phyloP scores from a whole-genome alignment of 1,140 invertebrate species.

The Cephus cinctus region DNA sequence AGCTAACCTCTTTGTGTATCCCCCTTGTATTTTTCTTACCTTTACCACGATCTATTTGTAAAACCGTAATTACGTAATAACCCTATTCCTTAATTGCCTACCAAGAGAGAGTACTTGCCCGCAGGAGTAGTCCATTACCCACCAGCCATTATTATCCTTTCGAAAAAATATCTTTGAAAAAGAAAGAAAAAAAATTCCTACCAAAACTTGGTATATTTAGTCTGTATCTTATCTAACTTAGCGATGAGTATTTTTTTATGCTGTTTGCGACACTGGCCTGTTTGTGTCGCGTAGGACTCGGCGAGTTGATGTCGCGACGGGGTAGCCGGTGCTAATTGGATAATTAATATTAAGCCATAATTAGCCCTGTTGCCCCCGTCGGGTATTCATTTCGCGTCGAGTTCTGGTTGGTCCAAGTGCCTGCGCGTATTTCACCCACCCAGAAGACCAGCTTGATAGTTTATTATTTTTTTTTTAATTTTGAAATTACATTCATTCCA shows the following conservation, averaged over 20 bases:
- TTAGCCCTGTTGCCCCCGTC: slow-evolving; percentile 33
- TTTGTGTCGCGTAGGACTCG: slow-evolving; percentile 16
- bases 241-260: slow-evolving; percentile 22
- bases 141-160: no score
- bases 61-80: no score
- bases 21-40: slow-evolving; percentile 41
- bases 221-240: slow-evolving; percentile 2
- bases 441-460: not conserved
- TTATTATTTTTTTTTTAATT: no score
- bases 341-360: slow-evolving; percentile 44
- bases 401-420: slow-evolving; percentile 32
- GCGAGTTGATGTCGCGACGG: not conserved
- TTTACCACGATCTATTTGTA: no score
- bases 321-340: slow-evolving; percentile 32
- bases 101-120: no score
- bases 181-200: no score
- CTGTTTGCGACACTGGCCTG: slow-evolving; percentile 13
- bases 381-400: slow-evolving; percentile 32
- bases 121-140: no score
- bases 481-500: no score
- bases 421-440: slow-evolving; percentile 9
- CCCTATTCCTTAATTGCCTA: no score
- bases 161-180: no score
- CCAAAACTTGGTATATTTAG: no score
- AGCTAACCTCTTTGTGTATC: slow-evolving; percentile 55